These are phyloP conservation scores for Xiphophorus couchianus DNA, from an alignment of 2,113 vertebrate genomes.

Conservation along the genomic window DNA sequence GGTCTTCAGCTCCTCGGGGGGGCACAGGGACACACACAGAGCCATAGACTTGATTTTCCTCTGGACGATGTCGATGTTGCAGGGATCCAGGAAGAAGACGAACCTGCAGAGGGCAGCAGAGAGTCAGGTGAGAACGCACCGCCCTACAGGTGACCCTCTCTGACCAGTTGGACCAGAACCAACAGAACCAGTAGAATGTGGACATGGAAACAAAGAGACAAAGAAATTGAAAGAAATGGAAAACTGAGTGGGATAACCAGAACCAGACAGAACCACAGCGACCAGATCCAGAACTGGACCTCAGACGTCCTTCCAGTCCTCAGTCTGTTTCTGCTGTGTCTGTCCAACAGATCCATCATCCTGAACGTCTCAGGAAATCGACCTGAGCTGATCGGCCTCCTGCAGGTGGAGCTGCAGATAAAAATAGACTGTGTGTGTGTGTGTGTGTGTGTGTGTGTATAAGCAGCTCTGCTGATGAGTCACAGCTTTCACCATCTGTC, in stretches of 20 bases:
- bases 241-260: too few species aligned
- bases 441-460: conserved; percentile 6
- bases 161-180: conserved; percentile 8
- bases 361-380: background rate
- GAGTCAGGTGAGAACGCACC: background rate
- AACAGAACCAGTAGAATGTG: conserved; percentile 17
- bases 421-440: conserved; percentile 2
- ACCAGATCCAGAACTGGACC: too few species aligned
- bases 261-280: too few species aligned
- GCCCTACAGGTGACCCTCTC: background rate
- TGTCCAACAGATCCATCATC: too few species aligned
- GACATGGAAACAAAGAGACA: conserved; percentile 25
- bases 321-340: too few species aligned
- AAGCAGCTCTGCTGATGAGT: conserved; percentile 23
- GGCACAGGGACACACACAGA: conserved; percentile 92
- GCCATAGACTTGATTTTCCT: conserved; percentile 93
- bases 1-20: conserved; percentile 86
- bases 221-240: background rate
- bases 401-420: conserved; percentile 20
- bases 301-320: too few species aligned
- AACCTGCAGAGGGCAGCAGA: conserved; percentile 78
- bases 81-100: conserved; percentile 98
- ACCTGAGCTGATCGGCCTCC: background rate
- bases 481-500: conserved; percentile 22
- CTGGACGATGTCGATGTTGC: conserved; percentile 92